Conservation (phyloP, 2,113 vertebrate species). For the Pycnonotus jocosus region DNA sequence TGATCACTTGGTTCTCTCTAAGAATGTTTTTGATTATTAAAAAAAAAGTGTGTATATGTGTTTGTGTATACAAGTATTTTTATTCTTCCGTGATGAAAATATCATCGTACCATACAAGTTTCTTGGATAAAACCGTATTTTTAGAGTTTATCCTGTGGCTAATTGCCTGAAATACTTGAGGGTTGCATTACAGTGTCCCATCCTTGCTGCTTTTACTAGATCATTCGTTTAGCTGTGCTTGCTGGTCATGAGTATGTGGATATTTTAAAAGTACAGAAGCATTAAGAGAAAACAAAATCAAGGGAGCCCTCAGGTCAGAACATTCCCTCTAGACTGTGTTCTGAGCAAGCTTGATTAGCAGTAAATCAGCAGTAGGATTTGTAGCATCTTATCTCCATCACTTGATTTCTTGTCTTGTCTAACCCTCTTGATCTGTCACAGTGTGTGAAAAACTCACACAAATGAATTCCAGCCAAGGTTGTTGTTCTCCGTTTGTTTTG, state of each 20-base stretch:
- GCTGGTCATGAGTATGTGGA: not conserved
- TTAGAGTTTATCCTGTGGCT: not conserved
- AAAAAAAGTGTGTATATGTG: accelerated
- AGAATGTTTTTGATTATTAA: not conserved
- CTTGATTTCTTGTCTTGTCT: not conserved
- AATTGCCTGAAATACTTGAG: not conserved
- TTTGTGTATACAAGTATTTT: not conserved
- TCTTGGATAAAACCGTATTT: not conserved
- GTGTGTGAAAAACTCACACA: not conserved
- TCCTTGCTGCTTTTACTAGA: not conserved
- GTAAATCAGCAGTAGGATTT: not conserved
- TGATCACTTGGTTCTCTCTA: not conserved
- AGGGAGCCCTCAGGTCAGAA: not conserved
- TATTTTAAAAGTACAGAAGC: not conserved
- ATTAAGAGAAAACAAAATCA: not conserved
- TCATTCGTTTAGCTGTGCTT: not conserved
- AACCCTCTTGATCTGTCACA: not conserved
- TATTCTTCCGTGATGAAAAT: not conserved
- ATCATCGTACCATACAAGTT: not conserved
- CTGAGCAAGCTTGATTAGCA: not conserved
- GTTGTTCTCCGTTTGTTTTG: not conserved
- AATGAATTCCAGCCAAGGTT: not conserved
- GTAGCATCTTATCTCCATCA: not conserved
- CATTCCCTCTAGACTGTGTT: not conserved
- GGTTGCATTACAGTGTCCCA: not conserved